Percentiles rank a stretch among this genome's conserved stretches.
Evolutionary conservation across 2,888 invertebrate genomes (phyloP).

Genomic region (Platycnemis pennipes): DNA sequence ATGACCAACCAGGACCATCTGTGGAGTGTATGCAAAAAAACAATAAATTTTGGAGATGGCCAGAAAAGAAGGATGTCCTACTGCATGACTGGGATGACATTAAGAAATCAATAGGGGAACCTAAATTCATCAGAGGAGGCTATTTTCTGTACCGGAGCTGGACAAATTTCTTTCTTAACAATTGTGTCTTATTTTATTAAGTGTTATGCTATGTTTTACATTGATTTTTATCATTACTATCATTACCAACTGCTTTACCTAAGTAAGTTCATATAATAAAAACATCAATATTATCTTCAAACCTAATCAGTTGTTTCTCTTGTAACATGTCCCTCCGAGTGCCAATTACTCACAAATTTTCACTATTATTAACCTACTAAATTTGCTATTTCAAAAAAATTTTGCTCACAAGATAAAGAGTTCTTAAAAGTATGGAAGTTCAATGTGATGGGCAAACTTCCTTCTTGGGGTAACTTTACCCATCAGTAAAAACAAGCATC

Average conservation of each 20-base stretch:
- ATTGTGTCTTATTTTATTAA: neutral
- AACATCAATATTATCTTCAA: neutral
- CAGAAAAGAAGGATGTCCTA: conserved; percentile 1
- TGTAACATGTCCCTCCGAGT: neutral
- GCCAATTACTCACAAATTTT: neutral
- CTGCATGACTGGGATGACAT: neutral
- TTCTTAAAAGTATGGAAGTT: no score
- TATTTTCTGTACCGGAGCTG: neutral
- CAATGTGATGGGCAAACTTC: no score
- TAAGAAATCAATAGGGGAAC: neutral
- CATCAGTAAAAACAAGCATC: no score
- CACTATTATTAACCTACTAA: neutral
- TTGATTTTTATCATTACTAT: no score
- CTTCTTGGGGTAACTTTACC: no score
- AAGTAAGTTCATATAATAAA: no score
- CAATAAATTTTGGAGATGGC: conserved; percentile 1
- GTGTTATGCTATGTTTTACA: no score
- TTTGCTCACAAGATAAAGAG: neutral
- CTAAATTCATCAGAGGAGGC: no score
- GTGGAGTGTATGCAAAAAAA: neutral
- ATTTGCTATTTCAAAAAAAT: neutral
- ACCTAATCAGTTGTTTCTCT: no score
- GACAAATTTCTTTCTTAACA: neutral
- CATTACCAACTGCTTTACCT: no score
- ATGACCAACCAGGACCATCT: conserved; percentile 1